Evolutionary conservation across 2,888 invertebrate genomes (phyloP).

Genomic region (Temnothorax rugatulus): DNA sequence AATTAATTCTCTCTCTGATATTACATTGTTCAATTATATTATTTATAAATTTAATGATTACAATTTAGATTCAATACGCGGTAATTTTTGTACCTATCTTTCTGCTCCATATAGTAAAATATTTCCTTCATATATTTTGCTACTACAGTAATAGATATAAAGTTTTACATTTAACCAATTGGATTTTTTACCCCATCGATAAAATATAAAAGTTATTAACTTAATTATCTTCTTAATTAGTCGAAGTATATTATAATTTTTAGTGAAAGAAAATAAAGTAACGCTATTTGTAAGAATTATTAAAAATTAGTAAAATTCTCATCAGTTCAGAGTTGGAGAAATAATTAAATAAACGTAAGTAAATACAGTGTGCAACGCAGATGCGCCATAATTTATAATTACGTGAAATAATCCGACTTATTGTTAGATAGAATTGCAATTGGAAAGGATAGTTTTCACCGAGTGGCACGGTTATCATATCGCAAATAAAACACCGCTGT

Average conservation of each 20-base stretch:
- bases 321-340: background rate
- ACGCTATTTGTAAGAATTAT: background rate
- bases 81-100: background rate
- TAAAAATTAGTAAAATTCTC: constrained; percentile 11
- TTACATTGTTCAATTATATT: constrained; percentile 1
- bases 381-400: constrained; percentile 46
- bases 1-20: background rate
- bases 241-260: background rate
- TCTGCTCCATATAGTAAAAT: background rate
- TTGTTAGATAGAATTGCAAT: constrained; percentile 43
- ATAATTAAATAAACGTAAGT: constrained; percentile 27
- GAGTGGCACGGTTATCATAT: constrained; percentile 10
- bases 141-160: background rate
- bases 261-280: background rate
- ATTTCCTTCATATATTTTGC: background rate
- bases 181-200: background rate
- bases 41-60: background rate
- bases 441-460: constrained; percentile 32
- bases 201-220: constrained; percentile 3
- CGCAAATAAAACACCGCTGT: constrained; percentile 7
- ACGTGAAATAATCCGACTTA: constrained; percentile 36
- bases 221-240: background rate
- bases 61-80: background rate
- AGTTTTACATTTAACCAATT: background rate
- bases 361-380: constrained; percentile 5